These are phyloP conservation scores for Porites lutea DNA, from an alignment of 64 coral and sea anemone genomes.

Conservation along the genomic window DNA sequence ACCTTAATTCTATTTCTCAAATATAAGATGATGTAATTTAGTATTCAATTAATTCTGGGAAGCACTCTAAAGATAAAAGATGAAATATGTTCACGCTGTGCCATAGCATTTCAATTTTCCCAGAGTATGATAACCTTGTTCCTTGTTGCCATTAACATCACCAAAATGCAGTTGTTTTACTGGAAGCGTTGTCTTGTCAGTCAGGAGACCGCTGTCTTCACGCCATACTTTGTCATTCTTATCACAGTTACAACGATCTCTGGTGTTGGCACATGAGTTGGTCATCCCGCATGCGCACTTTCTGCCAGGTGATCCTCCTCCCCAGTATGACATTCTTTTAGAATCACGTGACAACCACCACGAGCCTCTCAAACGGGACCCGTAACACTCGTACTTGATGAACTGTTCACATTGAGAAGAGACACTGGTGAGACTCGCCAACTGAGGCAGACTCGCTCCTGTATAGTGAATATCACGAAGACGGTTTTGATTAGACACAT, in stretches of 20 bases:
- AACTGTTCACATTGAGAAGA: slow-evolving; percentile 49
- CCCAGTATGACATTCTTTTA: slow-evolving; percentile 20
- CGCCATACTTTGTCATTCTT: not conserved
- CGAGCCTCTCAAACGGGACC: no score
- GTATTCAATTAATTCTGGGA: no score
- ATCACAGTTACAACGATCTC: not conserved
- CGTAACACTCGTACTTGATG: no score
- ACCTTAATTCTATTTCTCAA: no score
- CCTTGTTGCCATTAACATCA: not conserved
- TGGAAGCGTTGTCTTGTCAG: no score
- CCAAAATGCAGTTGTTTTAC: not conserved
- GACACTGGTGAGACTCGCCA: not conserved
- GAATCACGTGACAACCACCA: slow-evolving; percentile 68
- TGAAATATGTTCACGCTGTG: not conserved
- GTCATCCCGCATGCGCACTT: not conserved
- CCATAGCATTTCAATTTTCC: not conserved
- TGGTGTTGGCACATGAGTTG: no score
- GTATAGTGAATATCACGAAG: not conserved
- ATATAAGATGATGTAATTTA: no score
- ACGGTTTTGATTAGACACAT: not conserved
- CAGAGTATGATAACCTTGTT: not conserved
- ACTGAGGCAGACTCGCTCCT: no score
- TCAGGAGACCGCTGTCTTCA: not conserved
- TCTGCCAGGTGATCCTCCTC: slow-evolving; percentile 24
- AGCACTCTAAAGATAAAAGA: no score